These are phyloP conservation scores for Sylvicola cinctus DNA, from an alignment of 2,888 invertebrate genomes.

Conservation along the genomic window DNA sequence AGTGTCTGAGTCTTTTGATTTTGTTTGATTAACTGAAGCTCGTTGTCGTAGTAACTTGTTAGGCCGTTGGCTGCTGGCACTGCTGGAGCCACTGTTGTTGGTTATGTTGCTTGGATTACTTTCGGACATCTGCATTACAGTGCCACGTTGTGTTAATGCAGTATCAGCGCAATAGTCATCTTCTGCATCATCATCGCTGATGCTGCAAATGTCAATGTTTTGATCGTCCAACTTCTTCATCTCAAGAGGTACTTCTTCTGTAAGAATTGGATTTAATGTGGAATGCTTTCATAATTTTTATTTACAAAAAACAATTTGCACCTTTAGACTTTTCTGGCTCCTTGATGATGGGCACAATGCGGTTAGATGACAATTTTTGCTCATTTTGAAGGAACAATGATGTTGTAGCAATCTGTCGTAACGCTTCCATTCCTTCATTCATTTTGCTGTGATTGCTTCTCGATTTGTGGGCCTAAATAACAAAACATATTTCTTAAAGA, in stretches of 20 bases:
- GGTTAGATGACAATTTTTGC: constrained; percentile 21
- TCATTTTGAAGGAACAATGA: constrained; percentile 28
- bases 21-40: constrained; percentile 17
- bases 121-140: too few relatives aligned
- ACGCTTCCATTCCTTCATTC: constrained; percentile 24
- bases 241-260: constrained; percentile 16
- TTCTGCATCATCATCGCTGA: constrained; percentile 16
- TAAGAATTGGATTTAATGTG: too few relatives aligned
- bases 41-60: constrained; percentile 21
- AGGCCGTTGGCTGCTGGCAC: constrained; percentile 8
- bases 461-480: too few relatives aligned
- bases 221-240: constrained; percentile 20
- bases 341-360: constrained; percentile 24
- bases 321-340: constrained; percentile 19
- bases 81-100: constrained; percentile 3
- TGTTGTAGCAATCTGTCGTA: constrained; percentile 26
- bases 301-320: constrained; percentile 7
- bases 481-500: not conserved
- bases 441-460: constrained; percentile 2
- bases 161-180: not conserved
- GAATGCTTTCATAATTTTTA: too few relatives aligned
- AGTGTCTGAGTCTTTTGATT: constrained; percentile 12
- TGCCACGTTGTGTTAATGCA: too few relatives aligned
- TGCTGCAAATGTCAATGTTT: constrained; percentile 19
- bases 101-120: not conserved